Evolutionary conservation across 2,113 vertebrate species (phyloP).

Genomic region (Ochotona princeps): DNA sequence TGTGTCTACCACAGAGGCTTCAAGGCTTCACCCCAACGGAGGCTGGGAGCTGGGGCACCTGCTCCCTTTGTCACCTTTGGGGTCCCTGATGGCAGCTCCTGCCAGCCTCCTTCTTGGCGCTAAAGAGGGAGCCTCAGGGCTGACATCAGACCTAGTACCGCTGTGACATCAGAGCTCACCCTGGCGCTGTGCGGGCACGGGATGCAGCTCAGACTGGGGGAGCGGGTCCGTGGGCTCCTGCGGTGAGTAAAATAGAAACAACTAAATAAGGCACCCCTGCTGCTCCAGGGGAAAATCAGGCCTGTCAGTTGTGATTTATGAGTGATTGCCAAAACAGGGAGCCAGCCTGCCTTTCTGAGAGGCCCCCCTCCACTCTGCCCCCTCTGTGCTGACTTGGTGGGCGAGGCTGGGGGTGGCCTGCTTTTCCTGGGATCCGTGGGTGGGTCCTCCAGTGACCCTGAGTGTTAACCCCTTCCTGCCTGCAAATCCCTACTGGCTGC

Average conservation of each 20-base stretch:
- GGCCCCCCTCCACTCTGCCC: slow-evolving; percentile 12
- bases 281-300: slow-evolving; percentile 54
- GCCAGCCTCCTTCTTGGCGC: neutral
- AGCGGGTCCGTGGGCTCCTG: slow-evolving; percentile 40
- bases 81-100: neutral
- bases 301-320: slow-evolving; percentile 67
- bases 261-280: slow-evolving; percentile 69
- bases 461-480: slow-evolving; percentile 39
- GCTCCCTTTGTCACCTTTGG: rapidly evolving
- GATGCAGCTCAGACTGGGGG: slow-evolving; percentile 32
- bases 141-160: no score
- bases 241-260: slow-evolving; percentile 70
- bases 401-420: slow-evolving; percentile 6
- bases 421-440: neutral
- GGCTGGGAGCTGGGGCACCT: neutral
- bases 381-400: neutral
- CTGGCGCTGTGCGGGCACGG: neutral
- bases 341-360: slow-evolving; percentile 37
- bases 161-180: neutral
- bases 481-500: neutral
- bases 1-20: rapidly evolving
- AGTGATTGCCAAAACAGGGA: slow-evolving; percentile 49
- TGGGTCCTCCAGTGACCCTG: neutral
- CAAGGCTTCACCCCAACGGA: neutral
- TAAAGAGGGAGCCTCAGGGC: no score